These are phyloP conservation scores for Macquaria ambigua DNA, from an alignment of 2,113 vertebrate genomes.

Conservation along the genomic window DNA sequence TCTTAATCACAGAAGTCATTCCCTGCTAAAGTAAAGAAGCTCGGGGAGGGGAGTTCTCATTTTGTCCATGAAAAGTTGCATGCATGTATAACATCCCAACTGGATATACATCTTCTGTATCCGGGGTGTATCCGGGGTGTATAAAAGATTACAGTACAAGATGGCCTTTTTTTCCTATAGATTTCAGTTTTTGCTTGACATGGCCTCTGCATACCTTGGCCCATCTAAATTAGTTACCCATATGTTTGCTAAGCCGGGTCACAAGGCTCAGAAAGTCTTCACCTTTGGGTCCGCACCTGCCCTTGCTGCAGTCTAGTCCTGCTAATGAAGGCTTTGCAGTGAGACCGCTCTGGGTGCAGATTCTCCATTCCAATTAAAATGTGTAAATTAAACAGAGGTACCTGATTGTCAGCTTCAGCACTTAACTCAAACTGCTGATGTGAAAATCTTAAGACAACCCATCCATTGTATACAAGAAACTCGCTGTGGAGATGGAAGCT, in stretches of 20 bases:
- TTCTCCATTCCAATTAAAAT: constrained; percentile 84
- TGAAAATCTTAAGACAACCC: constrained; percentile 13
- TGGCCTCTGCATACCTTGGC: constrained; percentile 64
- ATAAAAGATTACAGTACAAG: constrained; percentile 30
- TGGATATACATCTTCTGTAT: constrained; percentile 18
- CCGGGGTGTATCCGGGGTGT: constrained; percentile 13
- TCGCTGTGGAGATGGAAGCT: neutral
- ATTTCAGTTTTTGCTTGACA: constrained; percentile 68
- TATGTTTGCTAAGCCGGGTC: constrained; percentile 74
- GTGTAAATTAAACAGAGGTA: constrained; percentile 79
- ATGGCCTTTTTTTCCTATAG: constrained; percentile 38
- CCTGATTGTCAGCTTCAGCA: constrained; percentile 67
- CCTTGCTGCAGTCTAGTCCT: constrained; percentile 58
- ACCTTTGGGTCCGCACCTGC: constrained; percentile 67
- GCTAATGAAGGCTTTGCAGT: constrained; percentile 81
- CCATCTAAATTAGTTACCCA: constrained; percentile 80
- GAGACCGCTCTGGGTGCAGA: constrained; percentile 57
- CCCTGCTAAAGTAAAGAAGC: constrained; percentile 51
- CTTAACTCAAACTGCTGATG: constrained; percentile 27
- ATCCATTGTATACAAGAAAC: neutral
- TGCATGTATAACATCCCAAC: constrained; percentile 44
- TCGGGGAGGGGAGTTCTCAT: constrained; percentile 37
- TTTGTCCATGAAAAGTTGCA: constrained; percentile 46
- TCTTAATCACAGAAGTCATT: constrained; percentile 66
- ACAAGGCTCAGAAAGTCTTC: constrained; percentile 62